Percentiles rank a stretch among this genome's conserved stretches.
phyloP scores from a whole-genome alignment of 2,888 invertebrate genomes.

The Halictus ligatus region DNA sequence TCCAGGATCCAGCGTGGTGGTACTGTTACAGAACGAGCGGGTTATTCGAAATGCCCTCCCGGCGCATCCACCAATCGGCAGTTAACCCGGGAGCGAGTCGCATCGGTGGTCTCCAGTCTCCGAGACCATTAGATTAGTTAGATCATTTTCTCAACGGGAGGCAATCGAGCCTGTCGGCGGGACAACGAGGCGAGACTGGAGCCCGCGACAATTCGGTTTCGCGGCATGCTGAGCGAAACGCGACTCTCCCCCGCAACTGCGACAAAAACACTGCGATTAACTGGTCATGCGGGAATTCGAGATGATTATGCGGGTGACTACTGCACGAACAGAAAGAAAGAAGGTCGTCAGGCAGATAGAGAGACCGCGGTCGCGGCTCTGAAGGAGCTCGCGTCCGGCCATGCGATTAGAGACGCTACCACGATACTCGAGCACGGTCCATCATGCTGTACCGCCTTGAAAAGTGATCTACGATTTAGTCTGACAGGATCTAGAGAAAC shows the following conservation, averaged over 20 bases:
- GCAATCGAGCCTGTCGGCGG: background rate
- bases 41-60: slow-evolving; percentile 48
- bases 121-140: no score
- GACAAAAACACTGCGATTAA: slow-evolving; percentile 47
- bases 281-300: slow-evolving; percentile 66
- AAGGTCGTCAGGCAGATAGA: slow-evolving; percentile 69
- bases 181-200: slow-evolving; percentile 25
- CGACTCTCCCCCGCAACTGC: slow-evolving; percentile 70
- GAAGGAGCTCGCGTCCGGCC: slow-evolving; percentile 57
- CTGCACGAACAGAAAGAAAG: slow-evolving; percentile 60
- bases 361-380: slow-evolving; percentile 52
- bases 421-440: slow-evolving; percentile 66
- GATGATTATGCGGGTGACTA: slow-evolving; percentile 70
- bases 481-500: slow-evolving; percentile 2
- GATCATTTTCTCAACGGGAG: background rate
- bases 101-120: slow-evolving; percentile 45
- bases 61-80: slow-evolving; percentile 60
- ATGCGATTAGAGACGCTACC: slow-evolving; percentile 50
- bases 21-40: slow-evolving; percentile 87
- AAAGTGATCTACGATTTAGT: slow-evolving; percentile 46
- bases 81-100: slow-evolving; percentile 66
- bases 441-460: slow-evolving; percentile 68
- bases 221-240: slow-evolving; percentile 61
- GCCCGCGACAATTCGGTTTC: slow-evolving; percentile 36
- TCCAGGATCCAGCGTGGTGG: slow-evolving; percentile 98